Conservation (phyloP, 2,113 vertebrate genomes). For the Microcebus lehilahytsara region DNA sequence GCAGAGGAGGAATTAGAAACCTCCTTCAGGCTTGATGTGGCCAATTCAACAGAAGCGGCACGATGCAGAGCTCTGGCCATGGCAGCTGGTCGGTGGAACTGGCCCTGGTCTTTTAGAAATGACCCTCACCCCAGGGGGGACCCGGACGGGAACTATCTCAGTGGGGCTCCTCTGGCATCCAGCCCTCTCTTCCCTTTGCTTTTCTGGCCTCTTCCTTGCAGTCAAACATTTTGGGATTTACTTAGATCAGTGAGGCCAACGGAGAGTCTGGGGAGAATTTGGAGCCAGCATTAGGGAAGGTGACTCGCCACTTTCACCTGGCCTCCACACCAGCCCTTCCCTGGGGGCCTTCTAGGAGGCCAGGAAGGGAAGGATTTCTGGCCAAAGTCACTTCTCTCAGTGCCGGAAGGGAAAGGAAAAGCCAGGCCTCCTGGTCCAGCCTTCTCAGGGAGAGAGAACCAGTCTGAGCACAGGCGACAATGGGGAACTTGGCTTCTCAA, state of each 20-base stretch:
- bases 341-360: rapidly evolving
- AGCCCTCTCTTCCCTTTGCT: background rate
- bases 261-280: background rate
- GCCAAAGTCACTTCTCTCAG: background rate
- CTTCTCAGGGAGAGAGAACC: background rate
- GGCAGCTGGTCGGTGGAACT: background rate
- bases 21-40: background rate
- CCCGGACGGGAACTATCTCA: background rate
- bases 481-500: background rate
- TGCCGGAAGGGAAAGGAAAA: background rate
- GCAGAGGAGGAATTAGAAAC: background rate
- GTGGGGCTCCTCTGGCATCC: background rate
- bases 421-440: background rate
- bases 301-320: background rate
- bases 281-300: background rate
- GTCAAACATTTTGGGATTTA: background rate
- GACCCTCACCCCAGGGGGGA: no score
- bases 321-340: no score
- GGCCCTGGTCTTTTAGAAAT: background rate
- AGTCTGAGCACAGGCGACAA: background rate
- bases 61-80: background rate
- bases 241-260: background rate
- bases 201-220: background rate
- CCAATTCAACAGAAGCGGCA: background rate
- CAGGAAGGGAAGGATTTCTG: background rate